Base-by-base conservation (phyloP, 2,888 invertebrate genomes). In the Anoncus sp. region DNA sequence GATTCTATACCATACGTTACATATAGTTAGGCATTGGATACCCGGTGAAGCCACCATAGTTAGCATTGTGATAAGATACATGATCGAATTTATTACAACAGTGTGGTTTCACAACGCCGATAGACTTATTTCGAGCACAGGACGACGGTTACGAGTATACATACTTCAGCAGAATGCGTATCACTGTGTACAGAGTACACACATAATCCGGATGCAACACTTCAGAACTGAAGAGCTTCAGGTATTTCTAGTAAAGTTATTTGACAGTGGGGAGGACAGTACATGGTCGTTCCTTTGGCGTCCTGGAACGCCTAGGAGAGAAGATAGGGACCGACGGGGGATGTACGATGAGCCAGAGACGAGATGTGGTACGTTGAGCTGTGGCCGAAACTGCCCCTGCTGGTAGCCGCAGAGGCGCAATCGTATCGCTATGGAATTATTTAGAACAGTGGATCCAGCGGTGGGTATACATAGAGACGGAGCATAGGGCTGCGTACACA, bases 391-490 rank as follows among this genome's bases (percentile, higher is more conserved):
- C 78, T 75, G 65, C 62, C 57, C 74, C 67, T 75, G 67, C 63
- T 59, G 83, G 87, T 88, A 88, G 87, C 88, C 88, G 86, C 88
- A 87, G 71, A 72, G 75, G 70, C 72, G 88, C 89, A 89, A 90
- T 90, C 87, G 89, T 87, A 87, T 87, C 87, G 86, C 80, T 71
- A 75, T 84, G 85, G 90, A 90, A 90, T 90, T 90, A 90, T 90
- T 90, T 90, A 90, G 90, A 90, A 87, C 87, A 87, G 88, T 87
- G 87, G 86, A 88, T 89, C 86, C 77, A 72, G 63, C 71, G 47
- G 38, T 38, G 57, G 72, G 35, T 71, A 57, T 40, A 69, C 69
- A 59, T 49, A 69, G 78, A 63, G 40, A 35, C 43, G 40, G 49
- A 51, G 63, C 53, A 51, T 69, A 47, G 75, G 67, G 72, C 63